Evolutionary conservation across 1,140 invertebrate species (phyloP).

Genomic region (Episyrphus balteatus): DNA sequence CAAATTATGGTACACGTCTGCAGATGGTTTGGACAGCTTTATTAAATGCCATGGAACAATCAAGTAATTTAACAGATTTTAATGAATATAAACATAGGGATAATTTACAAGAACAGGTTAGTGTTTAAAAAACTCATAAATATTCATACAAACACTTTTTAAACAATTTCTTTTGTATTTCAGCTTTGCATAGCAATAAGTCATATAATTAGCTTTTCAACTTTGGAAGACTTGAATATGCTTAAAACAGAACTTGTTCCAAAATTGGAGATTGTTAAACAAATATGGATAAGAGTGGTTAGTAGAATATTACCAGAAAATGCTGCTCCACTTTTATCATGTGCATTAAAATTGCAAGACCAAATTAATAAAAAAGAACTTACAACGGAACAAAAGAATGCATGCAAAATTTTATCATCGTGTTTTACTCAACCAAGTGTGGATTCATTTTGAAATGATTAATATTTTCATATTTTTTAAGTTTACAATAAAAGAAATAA

Average conservation of each 20-base stretch:
- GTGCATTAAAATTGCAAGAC: conserved; percentile 12
- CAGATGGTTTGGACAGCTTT: conserved; percentile 54
- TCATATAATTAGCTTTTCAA: conserved; percentile 19
- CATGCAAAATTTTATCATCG: not conserved
- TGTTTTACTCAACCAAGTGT: no score
- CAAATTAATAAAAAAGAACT: not conserved
- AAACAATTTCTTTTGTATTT: not conserved
- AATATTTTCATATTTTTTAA: no score
- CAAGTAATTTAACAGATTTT: conserved; percentile 62
- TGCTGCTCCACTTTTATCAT: conserved; percentile 25
- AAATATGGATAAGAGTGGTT: conserved; percentile 26
- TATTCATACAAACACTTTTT: conserved; percentile 25
- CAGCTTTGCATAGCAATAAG: conserved; percentile 25
- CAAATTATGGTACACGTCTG: conserved; percentile 50
- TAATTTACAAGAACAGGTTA: conserved; percentile 50
- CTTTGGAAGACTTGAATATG: conserved; percentile 13
- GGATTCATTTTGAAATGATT: no score
- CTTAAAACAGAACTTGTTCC: conserved; percentile 10
- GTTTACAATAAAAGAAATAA: no score
- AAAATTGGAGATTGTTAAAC: conserved; percentile 15
- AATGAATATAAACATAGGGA: conserved; percentile 72
- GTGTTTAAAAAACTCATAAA: conserved; percentile 33
- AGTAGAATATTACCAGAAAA: conserved; percentile 30
- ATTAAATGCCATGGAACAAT: conserved; percentile 57
- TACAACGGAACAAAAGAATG: conserved; percentile 12